Base-by-base conservation (phyloP, 2,888 invertebrate species). In the Drosophila niveifrons region DNA sequence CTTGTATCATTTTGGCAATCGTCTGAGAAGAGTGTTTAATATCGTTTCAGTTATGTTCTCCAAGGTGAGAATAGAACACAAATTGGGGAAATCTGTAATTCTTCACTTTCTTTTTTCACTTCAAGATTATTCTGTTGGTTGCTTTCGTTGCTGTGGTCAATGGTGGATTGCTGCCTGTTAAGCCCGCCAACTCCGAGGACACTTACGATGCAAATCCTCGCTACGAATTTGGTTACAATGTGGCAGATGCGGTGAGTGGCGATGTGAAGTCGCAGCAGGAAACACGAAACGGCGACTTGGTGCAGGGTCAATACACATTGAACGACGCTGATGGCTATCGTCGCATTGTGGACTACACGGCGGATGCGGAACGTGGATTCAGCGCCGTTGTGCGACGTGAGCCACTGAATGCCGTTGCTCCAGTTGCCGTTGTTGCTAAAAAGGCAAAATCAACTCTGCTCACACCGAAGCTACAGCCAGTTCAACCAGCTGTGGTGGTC, bases 301-400 rank as follows among this genome's bases (percentile, higher is more conserved):
- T 94, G 8, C 92, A 93, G 63, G 94, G 94, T 13, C 92, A 93
- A 79, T 94, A 94, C 82, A 92, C 93, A 3, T 87, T 94, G n/a
- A 91, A 94, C 65, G 94, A 94, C 76, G 90, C 94, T 59, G 94
- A 94, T 89, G 94, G 94, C 58, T 93, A 92, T 81, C 93, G 92
- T 70, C 92, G 94, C 64, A 93, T 92, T 67, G 94, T 94, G 13
- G 93, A 94, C 56, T 94, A 94, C 89, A 92, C 92, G 28, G 93
- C 93, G 44, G 93, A 94, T 86, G 90, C 92, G 10, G 90, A 92
- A 73, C 93, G 92, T 63, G 94, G 94, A 61, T 94, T 94, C 85
- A 94, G 93, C 71, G 94, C 94, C 58, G 92, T 93, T 43, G 94
- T 94, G 15, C 92, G 92, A 71, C 93, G 93, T 50, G 94, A 94